Percentiles rank a stretch among this genome's conserved stretches.
Evolutionary conservation across 2,113 vertebrate species (phyloP).

Genomic region (Ceyx melanurus): DNA sequence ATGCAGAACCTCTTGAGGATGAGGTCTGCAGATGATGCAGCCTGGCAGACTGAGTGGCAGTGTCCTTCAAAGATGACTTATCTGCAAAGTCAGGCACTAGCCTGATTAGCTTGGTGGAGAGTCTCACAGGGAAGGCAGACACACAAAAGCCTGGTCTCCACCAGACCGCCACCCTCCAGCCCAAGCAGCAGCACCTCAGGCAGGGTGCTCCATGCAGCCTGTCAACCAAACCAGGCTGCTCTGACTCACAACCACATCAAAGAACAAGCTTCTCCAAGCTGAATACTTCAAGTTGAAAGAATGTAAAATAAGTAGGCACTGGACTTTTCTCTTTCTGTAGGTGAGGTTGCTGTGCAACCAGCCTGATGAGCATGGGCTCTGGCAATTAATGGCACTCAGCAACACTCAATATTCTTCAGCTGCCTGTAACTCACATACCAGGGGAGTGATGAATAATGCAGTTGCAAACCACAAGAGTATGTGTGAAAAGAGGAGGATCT

Average conservation of each 20-base stretch:
- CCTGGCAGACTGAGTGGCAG: not conserved
- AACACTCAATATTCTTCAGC: not conserved
- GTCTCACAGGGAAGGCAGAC: not conserved
- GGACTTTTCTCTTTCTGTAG: constrained; percentile 12
- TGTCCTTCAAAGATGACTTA: not conserved
- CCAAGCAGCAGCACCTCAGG: rapidly evolving
- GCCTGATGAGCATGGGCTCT: not conserved
- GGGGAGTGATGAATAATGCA: constrained; percentile 10
- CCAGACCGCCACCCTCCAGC: not conserved
- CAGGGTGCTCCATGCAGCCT: not conserved
- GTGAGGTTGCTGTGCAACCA: constrained; percentile 60
- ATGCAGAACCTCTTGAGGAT: not conserved
- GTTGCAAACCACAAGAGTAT: constrained; percentile 7
- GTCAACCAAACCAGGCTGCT: not conserved
- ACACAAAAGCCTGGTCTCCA: not conserved
- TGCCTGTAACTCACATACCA: not conserved
- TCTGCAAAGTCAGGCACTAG: not conserved
- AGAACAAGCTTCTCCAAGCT: not conserved
- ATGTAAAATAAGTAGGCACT: constrained; percentile 8
- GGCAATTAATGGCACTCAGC: constrained; percentile 38
- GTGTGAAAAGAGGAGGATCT: constrained; percentile 16
- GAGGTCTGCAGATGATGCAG: not conserved
- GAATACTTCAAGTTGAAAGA: not conserved
- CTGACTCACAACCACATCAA: not conserved
- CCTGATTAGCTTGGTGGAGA: not conserved